A percentile compares a stretch with the other conserved stretches of the same genome.
These are phyloP conservation scores for Spodoptera frugiperda DNA, from an alignment of 1,140 invertebrate genomes.

Conservation along the genomic window DNA sequence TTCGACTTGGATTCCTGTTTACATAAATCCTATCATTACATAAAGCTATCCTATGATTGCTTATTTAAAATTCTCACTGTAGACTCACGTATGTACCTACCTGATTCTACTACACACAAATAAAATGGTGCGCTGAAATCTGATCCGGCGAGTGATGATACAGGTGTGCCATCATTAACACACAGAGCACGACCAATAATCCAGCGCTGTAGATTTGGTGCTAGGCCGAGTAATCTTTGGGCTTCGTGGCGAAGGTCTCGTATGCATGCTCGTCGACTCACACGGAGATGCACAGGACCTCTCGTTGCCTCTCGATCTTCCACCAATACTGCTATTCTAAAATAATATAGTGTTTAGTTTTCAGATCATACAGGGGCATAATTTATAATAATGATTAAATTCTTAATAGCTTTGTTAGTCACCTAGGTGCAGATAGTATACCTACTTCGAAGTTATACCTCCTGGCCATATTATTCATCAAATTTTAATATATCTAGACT, in stretches of 20 bases:
- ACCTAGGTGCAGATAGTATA: too few relatives aligned
- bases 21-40: too few relatives aligned
- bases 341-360: conserved; percentile 37
- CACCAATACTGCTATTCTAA: conserved; percentile 76
- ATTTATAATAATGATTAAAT: too few relatives aligned
- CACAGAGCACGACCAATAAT: conserved; percentile 75
- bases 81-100: conserved; percentile 54
- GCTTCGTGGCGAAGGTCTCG: conserved; percentile 68
- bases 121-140: conserved; percentile 78
- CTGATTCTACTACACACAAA: conserved; percentile 75
- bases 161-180: conserved; percentile 63
- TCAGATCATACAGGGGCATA: too few relatives aligned
- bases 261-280: conserved; percentile 61
- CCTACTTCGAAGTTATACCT: too few relatives aligned
- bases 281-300: conserved; percentile 67
- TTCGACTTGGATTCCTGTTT: too few relatives aligned
- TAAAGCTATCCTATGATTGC: too few relatives aligned
- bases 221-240: conserved; percentile 64
- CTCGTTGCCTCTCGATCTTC: conserved; percentile 78
- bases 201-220: conserved; percentile 83
- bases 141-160: conserved; percentile 66
- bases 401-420: too few relatives aligned
- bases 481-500: too few relatives aligned
- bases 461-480: too few relatives aligned
- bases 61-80: too few relatives aligned